Conservation (phyloP, 2,797 vertebrate species). For the Macropodus opercularis region DNA sequence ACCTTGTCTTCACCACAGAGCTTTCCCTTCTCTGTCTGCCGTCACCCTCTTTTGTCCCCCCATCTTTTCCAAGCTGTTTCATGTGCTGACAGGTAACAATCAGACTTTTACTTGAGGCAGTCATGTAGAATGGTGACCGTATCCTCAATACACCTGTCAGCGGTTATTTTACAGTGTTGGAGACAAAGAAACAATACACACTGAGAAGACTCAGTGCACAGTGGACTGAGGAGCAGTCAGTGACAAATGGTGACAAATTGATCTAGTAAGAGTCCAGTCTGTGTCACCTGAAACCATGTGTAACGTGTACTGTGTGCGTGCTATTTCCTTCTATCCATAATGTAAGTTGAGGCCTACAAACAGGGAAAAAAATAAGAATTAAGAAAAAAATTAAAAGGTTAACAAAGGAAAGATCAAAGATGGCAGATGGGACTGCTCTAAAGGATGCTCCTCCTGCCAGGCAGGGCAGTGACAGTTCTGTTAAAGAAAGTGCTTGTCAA, state of each 20-base stretch:
- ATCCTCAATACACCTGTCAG: constrained; percentile 65
- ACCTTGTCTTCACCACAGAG: constrained; percentile 5
- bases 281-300: constrained; percentile 44
- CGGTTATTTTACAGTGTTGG: constrained; percentile 46
- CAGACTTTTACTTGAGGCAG: constrained; percentile 58
- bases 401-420: background rate
- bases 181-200: constrained; percentile 35
- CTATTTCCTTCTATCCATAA: constrained; percentile 6
- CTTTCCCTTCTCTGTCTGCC: constrained; percentile 11
- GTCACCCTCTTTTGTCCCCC: constrained; percentile 40
- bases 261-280: constrained; percentile 55
- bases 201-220: constrained; percentile 18
- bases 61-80: constrained; percentile 45
- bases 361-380: background rate
- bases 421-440: too few species aligned
- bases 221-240: constrained; percentile 37
- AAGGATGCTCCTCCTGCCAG: too few species aligned
- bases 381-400: too few species aligned
- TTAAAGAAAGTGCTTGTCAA: too few species aligned
- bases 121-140: constrained; percentile 56
- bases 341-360: constrained; percentile 6
- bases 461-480: too few species aligned
- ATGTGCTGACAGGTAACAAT: constrained; percentile 74
- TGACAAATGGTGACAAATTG: constrained; percentile 78
- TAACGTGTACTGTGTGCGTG: constrained; percentile 21